Evolutionary conservation across 1,140 invertebrate species (phyloP), one percentile per base, ranked within the genome.

Genomic region (Teleogryllus occipitalis): DNA sequence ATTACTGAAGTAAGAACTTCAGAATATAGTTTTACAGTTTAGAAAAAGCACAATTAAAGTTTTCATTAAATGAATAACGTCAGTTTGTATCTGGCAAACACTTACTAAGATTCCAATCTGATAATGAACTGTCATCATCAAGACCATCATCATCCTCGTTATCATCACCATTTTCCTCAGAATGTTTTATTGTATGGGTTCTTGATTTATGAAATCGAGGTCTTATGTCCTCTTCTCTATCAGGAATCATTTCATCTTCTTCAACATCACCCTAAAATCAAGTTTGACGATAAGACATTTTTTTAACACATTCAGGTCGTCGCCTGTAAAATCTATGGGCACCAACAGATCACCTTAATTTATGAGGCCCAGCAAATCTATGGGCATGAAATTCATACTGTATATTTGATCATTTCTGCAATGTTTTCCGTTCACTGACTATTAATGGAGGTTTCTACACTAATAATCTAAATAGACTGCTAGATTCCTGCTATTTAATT

Each of bases 241-340:
- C 98, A 0, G 98, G 98, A 81, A 99, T 94, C 88, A 95, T 97
- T 84, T 97, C 96, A 87, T 99, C 98, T 84, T 99, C 97, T 85
- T 98, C 97, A 22, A 91, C 88, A 85, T 91, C 90, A 48, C 89
- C 88, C 87, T 89, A 74, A n/a, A 77, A 77, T 77, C 46, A 74
- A n/a, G 15, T n/a, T 49, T 15, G n/a, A 75, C 12, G 6, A n/a
- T 14, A 14, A 72, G n/a, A 3, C n/a, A 72, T 76, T 18, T 39
- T 5, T 39, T 75, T 4, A 75, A 21, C 10, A n/a, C n/a, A n/a
- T n/a, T n/a, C n/a, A n/a, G n/a, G n/a, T n/a, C n/a, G n/a, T n/a
- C n/a, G n/a, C n/a, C n/a, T n/a, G n/a, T n/a, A 72, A 72, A 72
- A 72, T 12, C 65, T 72, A 72, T 12, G n/a, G n/a, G n/a, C n/a